phyloP scores from a whole-genome alignment of 2,113 vertebrate species.

The cat (Felis catus) region DNA sequence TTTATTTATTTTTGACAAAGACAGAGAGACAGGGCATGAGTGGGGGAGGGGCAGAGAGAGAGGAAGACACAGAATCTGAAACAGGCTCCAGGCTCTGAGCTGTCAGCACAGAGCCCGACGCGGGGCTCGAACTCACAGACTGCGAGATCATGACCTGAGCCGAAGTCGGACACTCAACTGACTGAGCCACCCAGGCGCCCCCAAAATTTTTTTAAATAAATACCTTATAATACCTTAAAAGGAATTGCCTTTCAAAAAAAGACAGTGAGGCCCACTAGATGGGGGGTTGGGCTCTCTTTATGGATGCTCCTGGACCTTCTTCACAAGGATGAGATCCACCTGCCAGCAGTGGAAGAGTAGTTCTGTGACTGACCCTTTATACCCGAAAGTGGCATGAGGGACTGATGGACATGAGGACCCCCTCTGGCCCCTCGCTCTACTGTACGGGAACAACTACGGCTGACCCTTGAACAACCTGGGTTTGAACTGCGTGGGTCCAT shows the following conservation, averaged over 20 bases:
- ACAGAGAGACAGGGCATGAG: too few species aligned
- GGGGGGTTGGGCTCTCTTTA: not conserved
- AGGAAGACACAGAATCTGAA: too few species aligned
- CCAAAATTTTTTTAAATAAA: not conserved
- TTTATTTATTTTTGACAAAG: too few species aligned
- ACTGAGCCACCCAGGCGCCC: too few species aligned
- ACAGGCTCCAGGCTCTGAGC: too few species aligned
- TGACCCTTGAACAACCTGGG: not conserved
- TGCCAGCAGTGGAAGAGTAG: not conserved
- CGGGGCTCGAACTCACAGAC: too few species aligned
- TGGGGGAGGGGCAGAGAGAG: too few species aligned
- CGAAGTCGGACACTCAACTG: too few species aligned
- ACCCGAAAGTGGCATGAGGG: rapidly evolving
- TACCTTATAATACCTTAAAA: too few species aligned
- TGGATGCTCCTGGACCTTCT: not conserved
- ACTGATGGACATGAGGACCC: rapidly evolving
- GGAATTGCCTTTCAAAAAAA: not conserved
- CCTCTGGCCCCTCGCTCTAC: not conserved
- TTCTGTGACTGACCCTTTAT: not conserved
- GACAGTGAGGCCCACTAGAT: not conserved
- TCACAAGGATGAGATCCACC: not conserved
- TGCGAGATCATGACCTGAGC: too few species aligned
- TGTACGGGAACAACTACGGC: not conserved
- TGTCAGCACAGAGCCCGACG: too few species aligned
- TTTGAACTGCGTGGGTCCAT: not conserved